Evolutionary conservation across 2,113 vertebrate species (phyloP).

Genomic region (Colistium nudipinnis): DNA sequence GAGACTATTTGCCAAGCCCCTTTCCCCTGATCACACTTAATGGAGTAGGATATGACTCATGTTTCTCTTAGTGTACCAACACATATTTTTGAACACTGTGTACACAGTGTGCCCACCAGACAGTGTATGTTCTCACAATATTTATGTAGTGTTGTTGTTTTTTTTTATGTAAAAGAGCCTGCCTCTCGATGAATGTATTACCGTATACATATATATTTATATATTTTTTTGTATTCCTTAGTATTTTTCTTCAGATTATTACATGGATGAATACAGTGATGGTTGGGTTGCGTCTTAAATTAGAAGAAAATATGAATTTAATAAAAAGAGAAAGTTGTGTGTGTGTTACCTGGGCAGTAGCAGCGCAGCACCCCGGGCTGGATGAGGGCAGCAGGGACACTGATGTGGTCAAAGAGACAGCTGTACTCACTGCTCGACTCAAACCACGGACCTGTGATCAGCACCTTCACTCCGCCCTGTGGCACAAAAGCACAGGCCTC

Average conservation of each 20-base stretch:
- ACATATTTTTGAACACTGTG: not conserved
- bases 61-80: slow-evolving; percentile 6
- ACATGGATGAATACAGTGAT: not conserved
- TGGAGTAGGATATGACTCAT: slow-evolving; percentile 28
- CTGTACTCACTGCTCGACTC: slow-evolving; percentile 97
- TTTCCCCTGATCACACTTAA: slow-evolving; percentile 21
- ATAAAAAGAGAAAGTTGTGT: not conserved
- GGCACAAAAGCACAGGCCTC: slow-evolving; percentile 41
- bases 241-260: not conserved
- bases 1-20: slow-evolving; percentile 10
- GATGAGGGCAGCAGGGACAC: slow-evolving; percentile 96
- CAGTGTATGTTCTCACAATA: not conserved
- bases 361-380: slow-evolving; percentile 98
- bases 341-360: slow-evolving; percentile 95
- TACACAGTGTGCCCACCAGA: not conserved
- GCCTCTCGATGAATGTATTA: not conserved
- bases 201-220: too few relatives aligned
- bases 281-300: not conserved
- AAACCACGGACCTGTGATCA: slow-evolving; percentile 98
- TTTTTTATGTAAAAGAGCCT: slow-evolving; percentile 3
- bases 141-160: slow-evolving; percentile 7
- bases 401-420: slow-evolving; percentile 98
- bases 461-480: slow-evolving; percentile 97
- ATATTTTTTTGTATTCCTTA: not conserved
- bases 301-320: not conserved